Evolutionary conservation across 1,140 invertebrate species (phyloP).

Genomic region (Brachionus asplanchnoidis): DNA sequence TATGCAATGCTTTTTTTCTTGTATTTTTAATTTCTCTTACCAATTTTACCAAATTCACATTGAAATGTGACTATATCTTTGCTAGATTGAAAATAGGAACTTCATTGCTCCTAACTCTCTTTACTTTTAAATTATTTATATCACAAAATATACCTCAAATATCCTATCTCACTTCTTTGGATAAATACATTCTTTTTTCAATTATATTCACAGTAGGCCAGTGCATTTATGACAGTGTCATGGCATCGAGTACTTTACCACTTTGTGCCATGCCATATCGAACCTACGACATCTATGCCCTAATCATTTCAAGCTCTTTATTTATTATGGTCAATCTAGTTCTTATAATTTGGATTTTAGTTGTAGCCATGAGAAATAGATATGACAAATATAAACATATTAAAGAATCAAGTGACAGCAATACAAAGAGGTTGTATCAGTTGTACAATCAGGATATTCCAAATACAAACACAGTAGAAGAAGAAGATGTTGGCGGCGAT

Average conservation of each 20-base stretch:
- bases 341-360: background rate
- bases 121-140: background rate
- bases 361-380: background rate
- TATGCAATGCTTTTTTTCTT: conserved; percentile 27
- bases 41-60: background rate
- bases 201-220: background rate
- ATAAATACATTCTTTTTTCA: conserved; percentile 18
- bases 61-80: background rate
- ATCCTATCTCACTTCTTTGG: conserved; percentile 5
- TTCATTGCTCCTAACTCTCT: background rate
- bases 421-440: background rate
- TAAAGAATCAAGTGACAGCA: background rate
- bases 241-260: background rate
- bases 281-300: background rate
- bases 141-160: conserved; percentile 5
- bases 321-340: background rate
- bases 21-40: background rate
- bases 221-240: conserved; percentile 16
- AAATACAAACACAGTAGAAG: background rate
- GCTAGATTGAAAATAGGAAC: background rate
- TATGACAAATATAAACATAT: background rate
- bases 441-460: background rate
- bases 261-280: background rate
- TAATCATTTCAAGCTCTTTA: background rate
- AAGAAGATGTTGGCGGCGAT: background rate